These are phyloP conservation scores for Holothuria leucospilota DNA, from an alignment of 53 echinoderm and acorn worm species.

Conservation along the genomic window DNA sequence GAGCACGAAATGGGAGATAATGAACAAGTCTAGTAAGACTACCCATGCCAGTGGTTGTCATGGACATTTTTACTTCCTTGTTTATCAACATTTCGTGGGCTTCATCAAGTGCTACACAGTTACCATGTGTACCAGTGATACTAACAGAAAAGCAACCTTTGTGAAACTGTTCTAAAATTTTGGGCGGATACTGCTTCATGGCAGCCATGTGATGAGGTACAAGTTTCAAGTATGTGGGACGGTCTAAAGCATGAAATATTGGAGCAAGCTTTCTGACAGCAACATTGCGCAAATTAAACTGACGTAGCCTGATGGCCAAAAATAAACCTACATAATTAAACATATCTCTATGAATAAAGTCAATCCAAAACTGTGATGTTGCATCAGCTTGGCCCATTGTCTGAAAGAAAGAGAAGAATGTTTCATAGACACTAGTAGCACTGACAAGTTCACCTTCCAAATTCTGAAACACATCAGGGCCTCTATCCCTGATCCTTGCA, in stretches of 20 bases:
- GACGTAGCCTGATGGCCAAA: not conserved
- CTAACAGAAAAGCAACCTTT: conserved; percentile 70
- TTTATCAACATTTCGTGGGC: conserved; percentile 77
- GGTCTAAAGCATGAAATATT: conserved; percentile 24
- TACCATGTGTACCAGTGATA: conserved; percentile 55
- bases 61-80: conserved; percentile 62
- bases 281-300: not conserved
- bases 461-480: not conserved
- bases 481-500: not conserved
- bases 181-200: conserved; percentile 31
- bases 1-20: conserved; percentile 12
- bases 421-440: not conserved
- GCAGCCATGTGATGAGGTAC: conserved; percentile 47
- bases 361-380: conserved; percentile 51
- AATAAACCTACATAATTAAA: conserved; percentile 29
- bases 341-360: conserved; percentile 43
- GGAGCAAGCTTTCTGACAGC: conserved; percentile 9
- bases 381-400: conserved; percentile 21
- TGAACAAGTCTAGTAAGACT: conserved; percentile 7
- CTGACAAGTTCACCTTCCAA: not conserved
- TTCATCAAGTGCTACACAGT: conserved; percentile 68
- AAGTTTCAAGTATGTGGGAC: conserved; percentile 14
- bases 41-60: conserved; percentile 36
- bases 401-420: conserved; percentile 23
- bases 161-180: conserved; percentile 31